Evolutionary conservation across 2,888 invertebrate genomes (phyloP).

Genomic region (Lissocephala sabroskyi): DNA sequence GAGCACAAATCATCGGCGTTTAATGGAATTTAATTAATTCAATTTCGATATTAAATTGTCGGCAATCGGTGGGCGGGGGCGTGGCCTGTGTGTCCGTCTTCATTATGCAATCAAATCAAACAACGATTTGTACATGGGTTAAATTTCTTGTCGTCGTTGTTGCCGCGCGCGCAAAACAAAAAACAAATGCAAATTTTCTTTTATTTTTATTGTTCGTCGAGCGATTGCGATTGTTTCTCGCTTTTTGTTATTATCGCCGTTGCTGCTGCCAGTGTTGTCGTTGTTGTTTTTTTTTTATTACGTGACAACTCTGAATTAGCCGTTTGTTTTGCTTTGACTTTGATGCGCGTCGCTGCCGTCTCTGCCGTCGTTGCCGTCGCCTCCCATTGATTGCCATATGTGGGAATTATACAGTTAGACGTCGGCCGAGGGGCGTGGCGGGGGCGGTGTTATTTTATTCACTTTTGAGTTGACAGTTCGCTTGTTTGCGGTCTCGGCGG

Average conservation of each 20-base stretch:
- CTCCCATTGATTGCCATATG: too few species aligned
- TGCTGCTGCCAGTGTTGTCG: constrained; percentile 17
- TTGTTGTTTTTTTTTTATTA: constrained; percentile 48
- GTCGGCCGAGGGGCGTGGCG: background rate
- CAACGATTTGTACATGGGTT: constrained; percentile 48
- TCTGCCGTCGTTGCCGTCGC: background rate
- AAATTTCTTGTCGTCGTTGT: constrained; percentile 4
- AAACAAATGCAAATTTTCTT: constrained; percentile 4
- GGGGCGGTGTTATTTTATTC: background rate
- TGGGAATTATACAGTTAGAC: too few species aligned
- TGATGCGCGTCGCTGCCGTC: constrained; percentile 7
- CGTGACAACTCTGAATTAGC: constrained; percentile 57
- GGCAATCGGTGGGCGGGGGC: constrained; percentile 33
- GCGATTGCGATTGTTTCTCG: constrained; percentile 43
- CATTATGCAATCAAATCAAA: constrained; percentile 59
- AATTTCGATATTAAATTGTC: constrained; percentile 44
- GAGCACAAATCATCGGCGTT: constrained; percentile 42
- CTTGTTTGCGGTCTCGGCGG: too few species aligned
- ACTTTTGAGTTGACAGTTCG: too few species aligned
- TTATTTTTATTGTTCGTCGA: constrained; percentile 34
- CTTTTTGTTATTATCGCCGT: constrained; percentile 34
- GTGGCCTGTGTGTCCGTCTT: constrained; percentile 30
- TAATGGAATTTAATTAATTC: constrained; percentile 52
- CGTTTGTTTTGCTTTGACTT: constrained; percentile 30
- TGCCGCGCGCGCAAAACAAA: constrained; percentile 5